Conservation (phyloP, 2,797 vertebrate genomes). For the Gephyroberyx darwinii region DNA sequence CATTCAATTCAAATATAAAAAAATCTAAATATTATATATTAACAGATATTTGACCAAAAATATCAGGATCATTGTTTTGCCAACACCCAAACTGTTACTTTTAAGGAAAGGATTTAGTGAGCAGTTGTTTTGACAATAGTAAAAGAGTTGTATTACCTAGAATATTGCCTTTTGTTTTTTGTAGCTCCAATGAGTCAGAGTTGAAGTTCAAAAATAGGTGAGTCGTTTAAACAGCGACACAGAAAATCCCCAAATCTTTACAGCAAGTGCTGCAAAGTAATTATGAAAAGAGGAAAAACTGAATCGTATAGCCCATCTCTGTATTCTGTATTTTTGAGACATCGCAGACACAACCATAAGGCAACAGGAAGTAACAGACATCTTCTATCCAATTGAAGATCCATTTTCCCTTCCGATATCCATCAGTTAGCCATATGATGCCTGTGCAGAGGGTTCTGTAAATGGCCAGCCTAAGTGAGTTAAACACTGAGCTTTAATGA, state of each 20-base stretch:
- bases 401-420: slow-evolving; percentile 76
- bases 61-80: neutral
- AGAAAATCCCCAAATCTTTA: slow-evolving; percentile 20
- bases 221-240: slow-evolving; percentile 2
- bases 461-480: slow-evolving; percentile 71
- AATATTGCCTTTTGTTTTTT: slow-evolving; percentile 1
- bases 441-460: slow-evolving; percentile 66
- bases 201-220: slow-evolving; percentile 4
- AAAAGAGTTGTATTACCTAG: slow-evolving; percentile 8
- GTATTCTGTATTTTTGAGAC: slow-evolving; percentile 48
- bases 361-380: slow-evolving; percentile 73
- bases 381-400: slow-evolving; percentile 78
- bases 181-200: neutral
- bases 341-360: slow-evolving; percentile 55
- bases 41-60: neutral
- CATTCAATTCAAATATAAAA: no score
- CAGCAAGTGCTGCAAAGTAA: slow-evolving; percentile 25
- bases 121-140: slow-evolving; percentile 20
- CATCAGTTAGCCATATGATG: slow-evolving; percentile 74
- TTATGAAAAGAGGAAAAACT: slow-evolving; percentile 29
- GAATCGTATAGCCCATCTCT: slow-evolving; percentile 36
- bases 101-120: slow-evolving; percentile 11
- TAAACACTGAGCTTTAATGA: slow-evolving; percentile 75
- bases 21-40: neutral
- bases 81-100: neutral